A percentile compares a stretch with the other conserved stretches of the same genome.
phyloP scores from a whole-genome alignment of 2,113 vertebrate species.

The Seriola aureovittata region DNA sequence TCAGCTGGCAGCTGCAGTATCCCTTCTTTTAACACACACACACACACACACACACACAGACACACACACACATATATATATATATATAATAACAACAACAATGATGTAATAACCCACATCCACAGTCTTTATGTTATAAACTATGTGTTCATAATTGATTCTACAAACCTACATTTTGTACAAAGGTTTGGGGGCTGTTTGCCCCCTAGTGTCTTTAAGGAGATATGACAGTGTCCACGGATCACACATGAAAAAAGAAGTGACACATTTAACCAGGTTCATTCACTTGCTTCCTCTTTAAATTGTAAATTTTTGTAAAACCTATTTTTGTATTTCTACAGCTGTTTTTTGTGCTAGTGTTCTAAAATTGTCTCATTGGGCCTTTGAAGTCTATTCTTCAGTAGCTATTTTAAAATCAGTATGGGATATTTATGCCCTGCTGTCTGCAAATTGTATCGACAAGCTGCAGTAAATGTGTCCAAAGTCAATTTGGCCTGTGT shows the following conservation, averaged over 20 bases:
- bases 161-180: background rate
- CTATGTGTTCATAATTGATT: background rate
- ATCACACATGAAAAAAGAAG: background rate
- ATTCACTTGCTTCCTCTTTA: background rate
- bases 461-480: constrained; percentile 67
- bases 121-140: background rate
- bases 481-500: constrained; percentile 67
- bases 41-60: too few species aligned
- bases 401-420: constrained; percentile 47
- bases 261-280: background rate
- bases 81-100: too few species aligned
- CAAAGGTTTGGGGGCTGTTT: background rate
- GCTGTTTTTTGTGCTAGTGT: background rate
- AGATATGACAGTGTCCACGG: background rate
- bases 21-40: background rate
- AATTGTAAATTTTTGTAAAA: background rate
- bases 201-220: constrained; percentile 25
- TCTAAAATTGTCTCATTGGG: background rate
- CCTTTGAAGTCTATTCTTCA: constrained; percentile 13
- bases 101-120: background rate
- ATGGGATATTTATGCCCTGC: constrained; percentile 39
- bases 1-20: background rate
- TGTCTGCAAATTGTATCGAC: constrained; percentile 70
- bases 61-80: background rate
- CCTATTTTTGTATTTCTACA: background rate